Evolutionary conservation across 2,888 invertebrate genomes (phyloP), one percentile per base, ranked within the genome.

Genomic region (Andrena trimmerana): DNA sequence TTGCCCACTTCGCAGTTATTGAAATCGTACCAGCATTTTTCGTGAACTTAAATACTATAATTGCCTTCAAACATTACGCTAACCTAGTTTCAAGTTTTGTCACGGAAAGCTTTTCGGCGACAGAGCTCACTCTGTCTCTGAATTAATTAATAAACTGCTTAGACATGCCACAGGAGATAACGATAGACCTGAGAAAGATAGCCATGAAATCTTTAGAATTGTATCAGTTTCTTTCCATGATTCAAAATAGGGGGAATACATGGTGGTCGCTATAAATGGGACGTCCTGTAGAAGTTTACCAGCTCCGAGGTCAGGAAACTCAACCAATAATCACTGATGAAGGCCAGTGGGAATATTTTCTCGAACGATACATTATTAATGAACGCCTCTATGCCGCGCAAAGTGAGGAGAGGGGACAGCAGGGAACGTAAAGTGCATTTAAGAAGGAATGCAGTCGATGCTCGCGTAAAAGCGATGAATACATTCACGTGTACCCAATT

Each of bases 371-470:
- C 24, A 31, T 48, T 6, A n/a, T 63, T 63, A 63, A 63, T 29
- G n/a, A 24, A 16, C 27, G 10, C 57, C 33, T 24, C 63, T 27
- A 24, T 36, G 2, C 13, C 16, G n/a, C 7, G 10, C 13, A 27
- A 65, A 10, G 1, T 10, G 5, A 42, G 42, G 16, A 50, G 20
- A 70, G 48, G 36, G 24, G 13, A 52, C 60, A 57, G 60, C 54
- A 20, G 24, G 16, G 24, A 20, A 6, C 27, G 20, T 63, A 36
- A 36, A 52, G 20, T 16, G n/a, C 52, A 20, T 68, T 68, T 24
- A 48, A 50, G 24, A 36, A 48, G 29, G 66, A 78, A 78, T 67
- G 78, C 59, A 52, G 74, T 66, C 73, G 24, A n/a, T 6, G 59
- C 5, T 3, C 31, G 29, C 4, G 31, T 57, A 10, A 67, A 74